Conservation (phyloP, 2,888 invertebrate species). For the Drosophila melanosoma region DNA sequence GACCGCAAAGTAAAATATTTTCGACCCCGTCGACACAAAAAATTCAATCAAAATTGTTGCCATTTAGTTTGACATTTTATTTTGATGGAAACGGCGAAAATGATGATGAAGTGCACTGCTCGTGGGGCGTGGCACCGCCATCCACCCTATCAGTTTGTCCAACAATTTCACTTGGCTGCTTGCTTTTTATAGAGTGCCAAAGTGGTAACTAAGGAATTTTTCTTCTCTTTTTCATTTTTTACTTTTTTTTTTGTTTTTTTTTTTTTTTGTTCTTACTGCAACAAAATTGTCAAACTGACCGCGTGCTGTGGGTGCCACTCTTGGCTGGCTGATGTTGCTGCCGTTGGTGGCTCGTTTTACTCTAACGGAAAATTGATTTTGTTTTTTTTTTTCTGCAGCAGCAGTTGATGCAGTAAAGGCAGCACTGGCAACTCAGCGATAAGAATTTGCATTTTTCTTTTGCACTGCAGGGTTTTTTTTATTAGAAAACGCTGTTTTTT, state of each 20-base stretch:
- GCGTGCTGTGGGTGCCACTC: slow-evolving; percentile 48
- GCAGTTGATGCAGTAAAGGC: slow-evolving; percentile 10
- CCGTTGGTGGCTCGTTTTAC: slow-evolving; percentile 15
- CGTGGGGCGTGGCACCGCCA: slow-evolving; percentile 48
- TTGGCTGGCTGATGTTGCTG: not conserved
- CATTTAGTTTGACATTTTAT: slow-evolving; percentile 81
- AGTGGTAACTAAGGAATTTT: slow-evolving; percentile 58
- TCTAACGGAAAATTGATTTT: slow-evolving; percentile 67
- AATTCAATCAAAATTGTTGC: slow-evolving; percentile 81
- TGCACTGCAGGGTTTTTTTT: slow-evolving; percentile 36
- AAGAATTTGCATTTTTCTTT: slow-evolving; percentile 59
- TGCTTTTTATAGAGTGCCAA: slow-evolving; percentile 73
- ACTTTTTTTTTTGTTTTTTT: slow-evolving; percentile 2
- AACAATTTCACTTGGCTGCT: slow-evolving; percentile 43
- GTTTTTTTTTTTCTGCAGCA: slow-evolving; percentile 54
- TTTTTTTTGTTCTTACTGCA: not conserved
- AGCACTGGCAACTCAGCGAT: slow-evolving; percentile 50
- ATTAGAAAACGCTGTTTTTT: slow-evolving; percentile 46
- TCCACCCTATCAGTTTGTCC: slow-evolving; percentile 18
- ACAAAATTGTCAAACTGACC: slow-evolving; percentile 62
- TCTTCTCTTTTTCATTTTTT: slow-evolving; percentile 18
- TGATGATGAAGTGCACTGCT: slow-evolving; percentile 73
- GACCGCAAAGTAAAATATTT: slow-evolving; percentile 37
- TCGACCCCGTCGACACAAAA: slow-evolving; percentile 46
- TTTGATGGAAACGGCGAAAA: slow-evolving; percentile 69